Base-by-base conservation (phyloP, 1,140 invertebrate species). In the Dendroctonus ponderosae region DNA sequence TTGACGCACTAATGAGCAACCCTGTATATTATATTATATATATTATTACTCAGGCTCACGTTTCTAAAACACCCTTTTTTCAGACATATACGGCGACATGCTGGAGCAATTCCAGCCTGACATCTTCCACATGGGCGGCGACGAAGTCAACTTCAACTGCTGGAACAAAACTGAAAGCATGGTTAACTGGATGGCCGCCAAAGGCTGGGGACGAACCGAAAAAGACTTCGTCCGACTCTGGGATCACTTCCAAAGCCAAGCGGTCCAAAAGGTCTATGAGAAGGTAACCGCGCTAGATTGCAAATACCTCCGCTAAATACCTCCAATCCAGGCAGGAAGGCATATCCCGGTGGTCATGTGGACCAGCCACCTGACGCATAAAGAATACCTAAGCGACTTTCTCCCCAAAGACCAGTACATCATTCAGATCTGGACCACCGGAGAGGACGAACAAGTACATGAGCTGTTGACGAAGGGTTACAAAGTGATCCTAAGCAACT, bases 111-210 rank as follows among this genome's bases (percentile, higher is more conserved):
- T 92, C 72, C 66, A 85, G 26, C 85, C 89, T 0, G 90, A 92
- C 72, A 79, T 94, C 0, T 94, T 94, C 77, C 92, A 95, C 73
- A 93, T 94, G 91, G 92, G 92, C 26, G 92, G 92, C 0, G 92
- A 94, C 74, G 92, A 95, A 75, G 91, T 86, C 1, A 80, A 83
- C 65, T 74, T 85, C 14, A 79, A 81, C 39, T 94, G 92, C 74
- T 95, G 92, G 92, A 91, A 90, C 71, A 83, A 85, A 3, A 88
- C 86, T 0, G 70, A 77, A 6, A 78, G 79, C 12, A 89, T 94
- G 70, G 83, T 80, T 44, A 76, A 86, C 5, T 92, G 89, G 85
- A 91, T 94, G 89, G 44, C 77, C 54, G 79, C 82, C 1, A 80
- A 86, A 72, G 79, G 83, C 6, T 87, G 87, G 86, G 77, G 79